A percentile compares a stretch with the other conserved stretches of the same genome.
Evolutionary conservation across 2,797 vertebrate species (phyloP).

Genomic region (Falco rusticolus): DNA sequence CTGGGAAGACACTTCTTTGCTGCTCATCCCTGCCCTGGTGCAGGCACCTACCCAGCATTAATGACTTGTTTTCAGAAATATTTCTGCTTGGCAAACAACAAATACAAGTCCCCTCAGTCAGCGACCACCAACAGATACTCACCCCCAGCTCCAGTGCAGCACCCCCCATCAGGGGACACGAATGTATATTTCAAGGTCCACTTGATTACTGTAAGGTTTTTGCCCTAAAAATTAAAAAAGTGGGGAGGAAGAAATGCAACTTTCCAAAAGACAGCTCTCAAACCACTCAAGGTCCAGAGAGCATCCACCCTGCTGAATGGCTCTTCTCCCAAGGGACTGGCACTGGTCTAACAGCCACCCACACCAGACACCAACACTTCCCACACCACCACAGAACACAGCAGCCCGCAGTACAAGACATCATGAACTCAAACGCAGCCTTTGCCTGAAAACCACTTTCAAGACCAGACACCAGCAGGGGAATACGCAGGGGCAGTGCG

Average conservation of each 20-base stretch:
- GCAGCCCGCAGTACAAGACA: neutral
- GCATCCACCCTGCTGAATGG: accelerated
- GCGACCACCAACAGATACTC: neutral
- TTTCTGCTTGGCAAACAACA: neutral
- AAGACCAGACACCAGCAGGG: neutral
- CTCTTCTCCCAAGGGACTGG: neutral
- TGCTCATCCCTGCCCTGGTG: neutral
- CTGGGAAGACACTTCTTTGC: neutral
- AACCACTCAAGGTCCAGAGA: neutral
- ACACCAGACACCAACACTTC: neutral
- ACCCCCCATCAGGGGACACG: neutral
- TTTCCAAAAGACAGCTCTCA: neutral
- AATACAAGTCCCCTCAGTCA: neutral
- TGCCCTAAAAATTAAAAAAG: neutral
- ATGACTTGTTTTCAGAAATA: neutral
- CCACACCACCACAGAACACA: neutral
- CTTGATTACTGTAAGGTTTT: neutral
- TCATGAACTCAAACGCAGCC: neutral
- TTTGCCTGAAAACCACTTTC: neutral
- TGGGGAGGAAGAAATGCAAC: neutral
- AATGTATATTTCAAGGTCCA: neutral
- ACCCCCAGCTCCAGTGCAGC: neutral
- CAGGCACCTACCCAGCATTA: neutral
- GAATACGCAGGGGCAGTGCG: neutral
- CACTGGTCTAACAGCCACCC: neutral